phyloP scores from a whole-genome alignment of 1,140 invertebrate genomes.

The Campoletis sonorensis region DNA sequence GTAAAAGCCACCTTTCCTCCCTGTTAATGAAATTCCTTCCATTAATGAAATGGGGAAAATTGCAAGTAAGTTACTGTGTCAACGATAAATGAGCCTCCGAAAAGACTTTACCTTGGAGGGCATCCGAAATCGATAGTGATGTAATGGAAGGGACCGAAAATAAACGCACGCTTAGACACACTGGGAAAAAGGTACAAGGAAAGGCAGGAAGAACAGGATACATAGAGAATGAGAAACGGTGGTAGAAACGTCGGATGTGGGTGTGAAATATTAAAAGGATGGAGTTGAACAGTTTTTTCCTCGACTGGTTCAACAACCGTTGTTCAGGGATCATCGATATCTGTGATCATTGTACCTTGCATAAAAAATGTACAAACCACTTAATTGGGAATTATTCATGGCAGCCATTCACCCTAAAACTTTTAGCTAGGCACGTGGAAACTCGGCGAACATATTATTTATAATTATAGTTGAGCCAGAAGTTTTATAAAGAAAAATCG shows the following conservation, averaged over 20 bases:
- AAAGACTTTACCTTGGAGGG: no score
- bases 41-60: no score
- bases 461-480: no score
- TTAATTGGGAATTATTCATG: neutral
- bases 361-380: constrained; percentile 4
- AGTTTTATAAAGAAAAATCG: no score
- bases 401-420: neutral
- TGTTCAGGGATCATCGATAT: neutral
- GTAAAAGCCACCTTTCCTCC: no score
- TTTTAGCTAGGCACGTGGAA: neutral
- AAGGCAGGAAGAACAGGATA: neutral
- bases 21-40: no score
- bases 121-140: no score
- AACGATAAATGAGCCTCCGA: no score
- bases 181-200: neutral
- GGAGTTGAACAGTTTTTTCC: neutral
- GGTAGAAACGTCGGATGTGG: neutral
- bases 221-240: neutral
- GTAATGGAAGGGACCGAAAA: no score
- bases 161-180: neutral
- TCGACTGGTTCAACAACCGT: neutral
- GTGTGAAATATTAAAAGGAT: neutral
- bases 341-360: neutral
- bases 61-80: no score
- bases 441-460: no score